Base-by-base conservation (phyloP, 2,888 invertebrate genomes). In the Coleophora flavipennella region DNA sequence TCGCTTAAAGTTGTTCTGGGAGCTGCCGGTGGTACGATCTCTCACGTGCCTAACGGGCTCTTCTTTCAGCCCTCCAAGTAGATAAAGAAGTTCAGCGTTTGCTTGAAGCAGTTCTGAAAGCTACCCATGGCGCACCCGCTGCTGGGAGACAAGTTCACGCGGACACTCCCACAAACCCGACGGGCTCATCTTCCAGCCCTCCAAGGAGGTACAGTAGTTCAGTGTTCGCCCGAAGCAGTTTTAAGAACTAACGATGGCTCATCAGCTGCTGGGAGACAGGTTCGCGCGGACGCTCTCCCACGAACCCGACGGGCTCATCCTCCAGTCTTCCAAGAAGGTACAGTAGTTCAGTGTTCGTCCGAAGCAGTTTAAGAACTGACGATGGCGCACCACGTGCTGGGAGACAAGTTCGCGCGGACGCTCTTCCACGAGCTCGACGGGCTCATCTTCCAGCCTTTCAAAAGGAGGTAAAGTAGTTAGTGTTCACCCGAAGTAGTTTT, bases 371-470 rank as follows among this genome's bases (percentile, higher is more conserved):
- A 94, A 92, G 93, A 94, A 36, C 79, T 97, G 40, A 85, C 88
- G 0, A 88, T 89, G 69, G 88, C 95, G 0, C 85, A 77, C 4
- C 88, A 87, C 53, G 77, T 95, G 34, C 74, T 95, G 3, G 90
- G 93, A 10, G 93, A 94, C 33, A 94, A 95, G 62, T 99, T 99
- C 75, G 90, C 92, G 0, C 90, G 90, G 51, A 89, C 91, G 28
- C 81, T 99, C 12, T n/a, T n/a, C 0, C 99, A 99, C 65, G 97
- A 99, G 69, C 97, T 98, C 0, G 99, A 99, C 65, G 99, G 99
- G 12, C 87, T 99, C 10, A 96, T 99, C 60, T 99, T 99, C 69
- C 99, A 99, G 67, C 99, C 99, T 0, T 87, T 92, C n/a, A 91
- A n/a, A n/a, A 92, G 56, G 83, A 89, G 1, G 67, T 73, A 1